Base-by-base conservation (phyloP, 2,113 vertebrate genomes). In the Anseranas semipalmata region DNA sequence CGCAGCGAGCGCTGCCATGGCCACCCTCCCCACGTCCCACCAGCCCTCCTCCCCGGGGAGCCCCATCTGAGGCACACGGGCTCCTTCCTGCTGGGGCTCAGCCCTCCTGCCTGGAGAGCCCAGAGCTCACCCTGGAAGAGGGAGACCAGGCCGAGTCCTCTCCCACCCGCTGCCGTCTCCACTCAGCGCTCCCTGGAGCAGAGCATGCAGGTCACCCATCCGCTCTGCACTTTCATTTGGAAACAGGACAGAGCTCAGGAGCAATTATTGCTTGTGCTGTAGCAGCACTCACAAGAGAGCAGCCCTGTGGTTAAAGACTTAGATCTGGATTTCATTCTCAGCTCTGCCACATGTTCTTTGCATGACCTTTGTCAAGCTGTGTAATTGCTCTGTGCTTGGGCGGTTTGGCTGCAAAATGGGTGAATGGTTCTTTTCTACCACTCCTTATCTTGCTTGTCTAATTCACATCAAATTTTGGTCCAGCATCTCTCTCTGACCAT, bases 11-110 rank as follows among this genome's bases (percentile, higher is more conserved):
- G 0, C 55, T 12, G 43, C 6, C 3, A 2, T 10, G 8, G 16
- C 24, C 2, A 2, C 12, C 7, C 5, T 3, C 35, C 3, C 5
- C 28, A 2, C 0, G 7, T 3, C 6, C 37, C 41, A 39, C 8
- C n/a, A 25, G 10, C 15, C 24, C 13, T 0, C 27, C 21, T 74
- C 6, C 32, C 46, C 59, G 19, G 15, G 32, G 2, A 48, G 27
- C 17, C 71, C 62, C 33, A 14, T 13, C 0, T 1, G 62, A 28
- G 16, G 43, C 30, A 52, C 1, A 1, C 7, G 9, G 68, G 33
- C 7, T 41, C 20, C 17, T 28, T 27, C 41, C 41, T 22, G 2
- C 45, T 21, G 79, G 43, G 58, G 43, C 73, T 85, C 72, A 41
- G 52, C 37, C 19, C 30, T 63, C 22, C 46, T 11, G 35, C 24